phyloP scores from a whole-genome alignment of 2,888 invertebrate species.

The Aspidiotus destructor region DNA sequence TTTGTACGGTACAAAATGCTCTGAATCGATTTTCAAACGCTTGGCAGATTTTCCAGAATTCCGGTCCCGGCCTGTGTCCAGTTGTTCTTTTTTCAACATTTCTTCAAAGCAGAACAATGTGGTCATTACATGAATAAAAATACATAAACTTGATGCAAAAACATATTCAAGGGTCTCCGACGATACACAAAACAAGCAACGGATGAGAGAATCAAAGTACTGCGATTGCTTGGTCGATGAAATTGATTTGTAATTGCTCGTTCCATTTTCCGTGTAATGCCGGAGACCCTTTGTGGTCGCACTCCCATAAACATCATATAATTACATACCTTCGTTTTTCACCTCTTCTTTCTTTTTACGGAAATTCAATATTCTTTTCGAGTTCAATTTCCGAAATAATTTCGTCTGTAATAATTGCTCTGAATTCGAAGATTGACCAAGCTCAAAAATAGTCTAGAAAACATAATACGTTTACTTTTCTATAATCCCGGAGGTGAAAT shows the following conservation, averaged over 20 bases:
- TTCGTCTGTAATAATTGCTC: slow-evolving; percentile 77
- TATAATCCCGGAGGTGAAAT: slow-evolving; percentile 5
- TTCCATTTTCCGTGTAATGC: too few species aligned
- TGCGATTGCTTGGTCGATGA: too few species aligned
- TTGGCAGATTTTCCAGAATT: slow-evolving; percentile 29
- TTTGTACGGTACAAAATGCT: slow-evolving; percentile 77
- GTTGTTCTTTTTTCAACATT: slow-evolving; percentile 35
- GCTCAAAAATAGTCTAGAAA: slow-evolving; percentile 84
- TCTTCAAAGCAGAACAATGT: slow-evolving; percentile 35
- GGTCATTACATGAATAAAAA: slow-evolving; percentile 1
- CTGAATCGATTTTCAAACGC: slow-evolving; percentile 50
- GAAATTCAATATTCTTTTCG: slow-evolving; percentile 48
- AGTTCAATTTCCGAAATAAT: slow-evolving; percentile 65
- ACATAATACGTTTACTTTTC: neutral
- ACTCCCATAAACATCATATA: too few species aligned
- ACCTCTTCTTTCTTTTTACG: slow-evolving; percentile 43
- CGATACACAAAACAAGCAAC: too few species aligned
- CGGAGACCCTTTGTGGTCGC: too few species aligned
- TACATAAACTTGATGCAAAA: neutral
- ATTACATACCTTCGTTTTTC: slow-evolving; percentile 15
- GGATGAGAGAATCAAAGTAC: too few species aligned
- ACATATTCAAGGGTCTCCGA: too few species aligned
- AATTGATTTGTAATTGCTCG: too few species aligned
- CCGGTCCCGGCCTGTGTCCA: slow-evolving; percentile 10
- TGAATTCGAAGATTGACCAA: slow-evolving; percentile 70